Base-by-base conservation (phyloP, 2,888 invertebrate genomes). In the Noctua fimbriata region DNA sequence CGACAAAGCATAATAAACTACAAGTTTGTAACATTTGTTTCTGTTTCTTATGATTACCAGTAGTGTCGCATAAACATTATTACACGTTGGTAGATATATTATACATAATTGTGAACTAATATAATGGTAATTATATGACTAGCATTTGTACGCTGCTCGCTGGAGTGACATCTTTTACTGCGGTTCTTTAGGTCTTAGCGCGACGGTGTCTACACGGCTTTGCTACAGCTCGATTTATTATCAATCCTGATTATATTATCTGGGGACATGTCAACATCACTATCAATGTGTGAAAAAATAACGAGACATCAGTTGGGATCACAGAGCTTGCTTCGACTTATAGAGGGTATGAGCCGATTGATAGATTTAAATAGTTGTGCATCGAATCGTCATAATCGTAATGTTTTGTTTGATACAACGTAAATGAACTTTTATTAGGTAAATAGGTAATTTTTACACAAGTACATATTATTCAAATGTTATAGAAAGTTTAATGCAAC, bases 371-470 rank as follows among this genome's bases (percentile, higher is more conserved):
- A 81, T 69, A 69, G 32, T 5, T 73, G 58, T 81, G 82, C 82
- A 82, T 85, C 82, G 86, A 82, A 82, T 85, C 65, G 21, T 81
- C 69, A 60, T 81, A 73, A 52, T 85, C 58, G n/a, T 81, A 85
- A 60, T 58, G 44, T 36, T 71, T 73, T 69, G 44, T 21, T 69
- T 69, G 2, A 74, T 85, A 69, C 28, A 69, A 76, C 44, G 69
- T 67, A n/a, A 63, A 80, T 60, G 16, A n/a, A 76, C 28, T 77
- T 63, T 32, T n/a, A 69, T 60, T 44, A 74, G 63, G 41, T 36
- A 79, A 73, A 72, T 78, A 75, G 16, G 41, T 87, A 72, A 12
- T 71, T 79, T 74, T 58, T 71, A 79, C 24, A 73, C 24, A 77
- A 72, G 69, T 86, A 72, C 76, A 77, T 75, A 65, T 10, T 49